phyloP scores from a whole-genome alignment of 2,888 invertebrate species.

The Crematogaster levior region DNA sequence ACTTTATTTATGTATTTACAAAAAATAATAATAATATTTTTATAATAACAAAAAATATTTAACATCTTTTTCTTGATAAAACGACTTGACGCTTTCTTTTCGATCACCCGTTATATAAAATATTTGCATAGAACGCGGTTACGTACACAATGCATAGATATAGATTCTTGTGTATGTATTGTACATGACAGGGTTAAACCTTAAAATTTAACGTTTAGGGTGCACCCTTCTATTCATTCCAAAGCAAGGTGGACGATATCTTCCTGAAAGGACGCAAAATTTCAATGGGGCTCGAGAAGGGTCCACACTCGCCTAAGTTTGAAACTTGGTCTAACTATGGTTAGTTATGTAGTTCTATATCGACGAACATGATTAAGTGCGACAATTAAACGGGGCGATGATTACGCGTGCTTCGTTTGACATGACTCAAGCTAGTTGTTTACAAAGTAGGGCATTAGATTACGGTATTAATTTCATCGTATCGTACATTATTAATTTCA shows the following conservation, averaged over 20 bases:
- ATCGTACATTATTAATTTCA: not conserved
- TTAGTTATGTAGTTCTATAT: not conserved
- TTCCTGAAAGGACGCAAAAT: constrained; percentile 79
- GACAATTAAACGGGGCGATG: constrained; percentile 6
- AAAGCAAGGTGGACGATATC: constrained; percentile 78
- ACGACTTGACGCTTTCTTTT: not conserved
- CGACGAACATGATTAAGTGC: constrained; percentile 23
- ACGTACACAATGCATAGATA: not conserved
- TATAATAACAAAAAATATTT: not conserved
- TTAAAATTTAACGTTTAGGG: constrained; percentile 73
- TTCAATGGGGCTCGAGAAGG: constrained; percentile 75
- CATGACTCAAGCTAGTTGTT: constrained; percentile 4
- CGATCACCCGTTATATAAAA: not conserved
- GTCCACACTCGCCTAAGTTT: constrained; percentile 10
- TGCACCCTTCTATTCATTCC: constrained; percentile 66
- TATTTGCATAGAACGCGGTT: not conserved
- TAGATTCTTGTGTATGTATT: constrained; percentile 3
- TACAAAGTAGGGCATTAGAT: constrained; percentile 9
- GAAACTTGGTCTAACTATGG: constrained; percentile 18
- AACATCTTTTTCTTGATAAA: not conserved
- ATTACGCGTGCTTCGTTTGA: not conserved
- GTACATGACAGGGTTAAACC: constrained; percentile 67
- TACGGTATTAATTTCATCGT: not conserved
- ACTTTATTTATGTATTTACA: not conserved
- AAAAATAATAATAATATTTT: not conserved